Evolutionary conservation across 2,888 invertebrate genomes (phyloP).

Genomic region (Synergus laeviventris): DNA sequence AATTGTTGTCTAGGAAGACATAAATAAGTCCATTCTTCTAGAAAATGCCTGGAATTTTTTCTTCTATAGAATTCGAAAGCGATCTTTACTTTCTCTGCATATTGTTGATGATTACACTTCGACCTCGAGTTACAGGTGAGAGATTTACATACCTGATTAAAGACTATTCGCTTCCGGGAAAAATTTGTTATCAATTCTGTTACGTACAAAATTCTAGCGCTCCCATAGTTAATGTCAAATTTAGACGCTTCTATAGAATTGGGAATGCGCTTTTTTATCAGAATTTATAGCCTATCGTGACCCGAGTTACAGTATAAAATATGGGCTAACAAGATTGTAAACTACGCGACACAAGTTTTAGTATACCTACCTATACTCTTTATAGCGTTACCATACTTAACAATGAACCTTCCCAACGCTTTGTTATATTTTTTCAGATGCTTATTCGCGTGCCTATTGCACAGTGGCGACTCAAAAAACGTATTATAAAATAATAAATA

Average conservation of each 20-base stretch:
- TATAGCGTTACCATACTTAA: background rate
- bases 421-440: too few relatives aligned
- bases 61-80: background rate
- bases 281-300: background rate
- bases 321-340: constrained; percentile 14
- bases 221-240: background rate
- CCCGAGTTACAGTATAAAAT: background rate
- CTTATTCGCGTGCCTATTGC: too few relatives aligned
- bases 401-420: too few relatives aligned
- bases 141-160: constrained; percentile 65
- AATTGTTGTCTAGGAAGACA: constrained; percentile 10
- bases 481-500: too few relatives aligned
- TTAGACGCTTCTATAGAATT: too few relatives aligned
- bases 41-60: background rate
- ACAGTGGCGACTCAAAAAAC: too few relatives aligned
- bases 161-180: constrained; percentile 63
- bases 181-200: constrained; percentile 19
- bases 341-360: constrained; percentile 4
- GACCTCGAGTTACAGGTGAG: constrained; percentile 49
- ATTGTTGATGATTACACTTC: constrained; percentile 2
- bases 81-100: constrained; percentile 25
- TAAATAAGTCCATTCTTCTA: constrained; percentile 9
- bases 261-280: background rate
- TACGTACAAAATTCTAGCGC: background rate
- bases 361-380: background rate